Evolutionary conservation across 1,140 invertebrate species (phyloP).

Genomic region (Drosophila ercepeae): DNA sequence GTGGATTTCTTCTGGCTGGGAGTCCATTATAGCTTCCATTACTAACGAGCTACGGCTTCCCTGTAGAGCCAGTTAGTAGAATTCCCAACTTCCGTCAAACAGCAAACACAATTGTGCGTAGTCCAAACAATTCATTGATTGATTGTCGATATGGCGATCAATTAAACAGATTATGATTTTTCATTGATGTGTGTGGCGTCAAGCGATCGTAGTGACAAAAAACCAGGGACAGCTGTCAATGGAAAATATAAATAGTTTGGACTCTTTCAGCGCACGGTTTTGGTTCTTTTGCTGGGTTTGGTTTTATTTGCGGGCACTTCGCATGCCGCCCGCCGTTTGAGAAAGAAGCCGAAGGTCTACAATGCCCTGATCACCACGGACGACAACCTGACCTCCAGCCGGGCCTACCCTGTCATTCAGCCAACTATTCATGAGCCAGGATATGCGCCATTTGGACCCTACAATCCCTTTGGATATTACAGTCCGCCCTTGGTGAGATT

Average conservation of each 20-base stretch:
- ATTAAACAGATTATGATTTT: slow-evolving; percentile 62
- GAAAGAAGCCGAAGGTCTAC: slow-evolving; percentile 88
- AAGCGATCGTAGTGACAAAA: slow-evolving; percentile 44
- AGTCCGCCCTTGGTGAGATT: slow-evolving; percentile 83
- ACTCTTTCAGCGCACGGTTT: slow-evolving; percentile 46
- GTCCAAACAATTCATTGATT: slow-evolving; percentile 75
- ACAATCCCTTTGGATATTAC: slow-evolving; percentile 71
- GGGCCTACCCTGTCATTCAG: slow-evolving; percentile 89
- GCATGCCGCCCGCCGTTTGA: slow-evolving; percentile 72
- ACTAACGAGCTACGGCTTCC: slow-evolving; percentile 56
- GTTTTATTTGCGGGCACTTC: slow-evolving; percentile 36
- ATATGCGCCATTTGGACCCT: slow-evolving; percentile 78
- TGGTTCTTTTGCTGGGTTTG: slow-evolving; percentile 48
- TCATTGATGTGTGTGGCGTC: slow-evolving; percentile 44
- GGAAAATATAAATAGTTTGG: slow-evolving; percentile 1
- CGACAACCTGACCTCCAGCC: slow-evolving; percentile 89
- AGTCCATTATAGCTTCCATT: slow-evolving; percentile 42
- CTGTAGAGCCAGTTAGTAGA: slow-evolving; percentile 20
- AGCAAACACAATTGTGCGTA: slow-evolving; percentile 47
- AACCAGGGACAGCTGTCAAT: slow-evolving; percentile 48
- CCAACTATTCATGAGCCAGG: slow-evolving; percentile 86
- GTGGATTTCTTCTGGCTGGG: slow-evolving; percentile 29
- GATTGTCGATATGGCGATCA: slow-evolving; percentile 70
- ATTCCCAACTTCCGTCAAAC: slow-evolving; percentile 68
- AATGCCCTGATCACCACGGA: slow-evolving; percentile 90